Conservation (phyloP, 1,140 invertebrate genomes). For the Neelides sp. region DNA sequence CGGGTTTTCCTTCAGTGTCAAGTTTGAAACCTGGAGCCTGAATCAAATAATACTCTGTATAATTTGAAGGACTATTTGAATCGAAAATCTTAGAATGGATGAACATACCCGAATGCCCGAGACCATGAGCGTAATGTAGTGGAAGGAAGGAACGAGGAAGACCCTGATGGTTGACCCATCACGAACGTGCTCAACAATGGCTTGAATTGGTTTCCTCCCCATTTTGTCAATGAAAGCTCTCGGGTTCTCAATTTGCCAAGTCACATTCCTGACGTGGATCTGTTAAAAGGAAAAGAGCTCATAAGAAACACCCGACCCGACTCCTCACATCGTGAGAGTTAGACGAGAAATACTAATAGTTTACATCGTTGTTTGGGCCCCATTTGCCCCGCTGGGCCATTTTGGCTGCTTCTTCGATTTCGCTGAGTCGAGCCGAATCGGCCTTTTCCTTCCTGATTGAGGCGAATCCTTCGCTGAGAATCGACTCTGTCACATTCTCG, state of each 20-base stretch:
- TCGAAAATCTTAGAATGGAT: not conserved
- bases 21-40: constrained; percentile 62
- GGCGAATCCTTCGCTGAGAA: constrained; percentile 76
- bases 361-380: constrained; percentile 34
- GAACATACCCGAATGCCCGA: constrained; percentile 70
- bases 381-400: constrained; percentile 74
- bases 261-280: constrained; percentile 69
- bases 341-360: too few species aligned
- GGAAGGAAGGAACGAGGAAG: constrained; percentile 73
- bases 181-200: constrained; percentile 86
- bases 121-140: constrained; percentile 83
- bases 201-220: constrained; percentile 62
- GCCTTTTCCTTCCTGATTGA: constrained; percentile 61
- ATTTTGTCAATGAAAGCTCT: constrained; percentile 67
- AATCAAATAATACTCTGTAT: constrained; percentile 25
- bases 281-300: constrained; percentile 33
- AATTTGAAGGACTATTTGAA: not conserved
- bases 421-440: constrained; percentile 55
- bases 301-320: not conserved
- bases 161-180: constrained; percentile 89
- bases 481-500: constrained; percentile 74
- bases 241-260: constrained; percentile 73
- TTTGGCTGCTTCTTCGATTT: constrained; percentile 84
- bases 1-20: constrained; percentile 51
- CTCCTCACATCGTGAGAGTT: too few species aligned